Conservation (phyloP, 2,113 vertebrate genomes). For the Polypterus bichir region DNA sequence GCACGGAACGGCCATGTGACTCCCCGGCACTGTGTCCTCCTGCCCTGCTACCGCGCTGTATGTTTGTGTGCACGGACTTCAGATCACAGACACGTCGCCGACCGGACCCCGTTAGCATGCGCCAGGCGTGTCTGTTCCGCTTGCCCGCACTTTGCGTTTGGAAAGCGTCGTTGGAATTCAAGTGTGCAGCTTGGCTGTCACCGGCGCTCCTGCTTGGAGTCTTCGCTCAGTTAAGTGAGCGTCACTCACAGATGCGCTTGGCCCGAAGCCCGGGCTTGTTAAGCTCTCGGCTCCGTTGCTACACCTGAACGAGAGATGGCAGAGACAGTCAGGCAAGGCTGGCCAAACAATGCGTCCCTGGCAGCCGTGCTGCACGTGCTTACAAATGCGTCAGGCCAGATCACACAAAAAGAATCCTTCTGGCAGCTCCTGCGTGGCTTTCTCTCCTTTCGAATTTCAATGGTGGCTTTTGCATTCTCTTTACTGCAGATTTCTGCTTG, state of each 20-base stretch:
- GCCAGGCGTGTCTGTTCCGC: slow-evolving; percentile 38
- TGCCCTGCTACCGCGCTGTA: not conserved
- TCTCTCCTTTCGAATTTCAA: no score
- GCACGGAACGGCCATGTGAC: no score
- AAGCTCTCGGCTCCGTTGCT: slow-evolving; percentile 30
- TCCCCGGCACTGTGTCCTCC: not conserved
- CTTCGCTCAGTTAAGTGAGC: slow-evolving; percentile 52
- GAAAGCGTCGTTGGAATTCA: slow-evolving; percentile 44
- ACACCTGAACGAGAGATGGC: slow-evolving; percentile 54
- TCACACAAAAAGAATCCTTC: no score
- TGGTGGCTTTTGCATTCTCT: no score
- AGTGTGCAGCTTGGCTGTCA: slow-evolving; percentile 37
- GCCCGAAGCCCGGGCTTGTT: slow-evolving; percentile 40
- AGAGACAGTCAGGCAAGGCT: slow-evolving; percentile 29
- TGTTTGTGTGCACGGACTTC: slow-evolving; percentile 1
- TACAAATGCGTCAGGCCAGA: no score
- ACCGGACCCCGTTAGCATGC: slow-evolving; percentile 41
- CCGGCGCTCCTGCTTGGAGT: slow-evolving; percentile 37
- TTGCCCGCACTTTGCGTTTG: slow-evolving; percentile 42
- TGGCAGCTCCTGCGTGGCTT: no score
- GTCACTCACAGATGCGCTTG: slow-evolving; percentile 45
- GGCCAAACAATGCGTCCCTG: slow-evolving; percentile 6
- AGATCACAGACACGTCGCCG: slow-evolving; percentile 8
- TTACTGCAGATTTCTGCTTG: no score
- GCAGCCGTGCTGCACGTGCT: no score